phyloP scores from a whole-genome alignment of 1,140 invertebrate genomes.

The Paramacrobiotus metropolitanus region DNA sequence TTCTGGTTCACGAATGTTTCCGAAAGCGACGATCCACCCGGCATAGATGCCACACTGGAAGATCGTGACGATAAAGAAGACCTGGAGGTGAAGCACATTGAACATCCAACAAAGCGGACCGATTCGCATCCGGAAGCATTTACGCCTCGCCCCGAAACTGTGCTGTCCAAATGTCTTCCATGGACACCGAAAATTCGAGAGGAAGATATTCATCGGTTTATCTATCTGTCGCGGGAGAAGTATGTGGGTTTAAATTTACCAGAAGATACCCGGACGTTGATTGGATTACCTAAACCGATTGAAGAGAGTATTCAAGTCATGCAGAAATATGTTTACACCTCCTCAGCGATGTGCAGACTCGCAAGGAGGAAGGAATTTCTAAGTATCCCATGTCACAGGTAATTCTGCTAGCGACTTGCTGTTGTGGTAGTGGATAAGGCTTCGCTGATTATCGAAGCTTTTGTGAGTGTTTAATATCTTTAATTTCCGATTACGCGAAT shows the following conservation, averaged over 20 bases:
- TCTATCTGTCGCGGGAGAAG: conserved; percentile 37
- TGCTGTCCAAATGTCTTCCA: conserved; percentile 36
- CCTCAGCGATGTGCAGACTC: conserved; percentile 28
- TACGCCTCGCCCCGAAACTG: not conserved
- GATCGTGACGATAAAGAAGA: not conserved
- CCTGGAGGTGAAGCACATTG: conserved; percentile 1
- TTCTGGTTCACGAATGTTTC: not conserved
- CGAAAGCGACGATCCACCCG: not conserved
- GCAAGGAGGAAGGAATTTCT: conserved; percentile 27
- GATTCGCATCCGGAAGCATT: conserved; percentile 3
- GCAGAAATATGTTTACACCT: conserved; percentile 35
- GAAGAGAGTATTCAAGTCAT: conserved; percentile 77
- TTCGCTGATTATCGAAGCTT: too few relatives aligned
- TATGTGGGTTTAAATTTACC: conserved; percentile 77
- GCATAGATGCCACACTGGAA: not conserved
- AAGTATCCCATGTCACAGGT: conserved; percentile 28
- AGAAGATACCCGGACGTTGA: conserved; percentile 36
- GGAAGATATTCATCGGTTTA: conserved; percentile 50
- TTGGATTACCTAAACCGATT: conserved; percentile 76
- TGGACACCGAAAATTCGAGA: conserved; percentile 90
- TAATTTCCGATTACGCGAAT: too few relatives aligned
- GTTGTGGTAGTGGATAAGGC: too few relatives aligned
- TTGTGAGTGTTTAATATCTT: too few relatives aligned
- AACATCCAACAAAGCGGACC: not conserved
- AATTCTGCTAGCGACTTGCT: too few relatives aligned